Evolutionary conservation across 2,113 vertebrate genomes (phyloP).

Genomic region (Datnioides undecimradiatus): DNA sequence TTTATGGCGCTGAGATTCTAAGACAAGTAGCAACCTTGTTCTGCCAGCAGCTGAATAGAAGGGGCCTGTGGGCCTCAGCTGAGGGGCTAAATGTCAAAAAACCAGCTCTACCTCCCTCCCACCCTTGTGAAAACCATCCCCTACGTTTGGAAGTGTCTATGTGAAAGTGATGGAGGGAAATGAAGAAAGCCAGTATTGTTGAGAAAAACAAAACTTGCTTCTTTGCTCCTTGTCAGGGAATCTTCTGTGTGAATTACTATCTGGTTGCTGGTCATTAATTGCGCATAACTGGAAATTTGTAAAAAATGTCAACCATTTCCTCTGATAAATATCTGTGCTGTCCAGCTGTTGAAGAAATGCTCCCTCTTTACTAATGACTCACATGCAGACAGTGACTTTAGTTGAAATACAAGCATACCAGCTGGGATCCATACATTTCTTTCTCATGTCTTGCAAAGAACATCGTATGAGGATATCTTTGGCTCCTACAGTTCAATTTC

Average conservation of each 20-base stretch:
- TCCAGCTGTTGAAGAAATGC: neutral
- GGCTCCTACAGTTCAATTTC: neutral
- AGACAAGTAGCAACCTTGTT: conserved; percentile 56
- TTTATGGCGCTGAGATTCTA: conserved; percentile 46
- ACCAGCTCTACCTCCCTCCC: conserved; percentile 20
- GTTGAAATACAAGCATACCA: conserved; percentile 2
- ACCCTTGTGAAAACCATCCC: conserved; percentile 49
- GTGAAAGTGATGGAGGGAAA: conserved; percentile 29
- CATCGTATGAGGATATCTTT: neutral
- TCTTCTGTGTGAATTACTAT: conserved; percentile 47
- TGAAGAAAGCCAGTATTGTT: conserved; percentile 64
- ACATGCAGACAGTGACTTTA: neutral
- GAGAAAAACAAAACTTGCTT: conserved; percentile 56
- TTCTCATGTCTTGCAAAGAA: neutral
- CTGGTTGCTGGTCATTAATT: conserved; percentile 48
- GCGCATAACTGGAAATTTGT: conserved; percentile 46
- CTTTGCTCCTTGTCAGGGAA: conserved; percentile 28
- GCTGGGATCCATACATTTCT: conserved; percentile 21
- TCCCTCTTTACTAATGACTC: conserved; percentile 30
- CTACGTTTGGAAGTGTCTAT: conserved; percentile 53
- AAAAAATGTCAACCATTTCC: conserved; percentile 42
- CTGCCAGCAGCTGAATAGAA: conserved; percentile 59
- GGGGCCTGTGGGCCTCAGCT: conserved; percentile 52
- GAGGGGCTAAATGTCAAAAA: conserved; percentile 56
- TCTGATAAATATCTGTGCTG: conserved; percentile 33